Base-by-base conservation (phyloP, 2,888 invertebrate genomes). In the Synanthedon vespiformis region DNA sequence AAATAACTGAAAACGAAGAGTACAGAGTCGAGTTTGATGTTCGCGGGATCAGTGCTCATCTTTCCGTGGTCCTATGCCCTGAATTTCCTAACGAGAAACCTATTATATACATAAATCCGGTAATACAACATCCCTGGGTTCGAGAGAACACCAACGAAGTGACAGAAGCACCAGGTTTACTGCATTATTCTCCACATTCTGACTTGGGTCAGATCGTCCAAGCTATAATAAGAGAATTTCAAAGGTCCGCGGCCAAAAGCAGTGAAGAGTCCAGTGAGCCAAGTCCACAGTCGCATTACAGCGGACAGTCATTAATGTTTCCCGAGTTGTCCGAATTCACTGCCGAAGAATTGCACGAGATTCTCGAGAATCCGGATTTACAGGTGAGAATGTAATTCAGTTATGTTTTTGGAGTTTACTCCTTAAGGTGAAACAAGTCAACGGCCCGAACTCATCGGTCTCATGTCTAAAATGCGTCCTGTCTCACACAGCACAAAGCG, bases 201-300 rank as follows among this genome's bases (percentile, higher is more conserved):
- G 95, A 95, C 77, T 86, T 95, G 58, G 94, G 94, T 0, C 89
- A 94, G 54, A 92, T 95, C 3, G 94, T 94, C 0, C 94, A 94
- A 73, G 94, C 93, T 16, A 92, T 94, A 50, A 93, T 93, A 57
- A 84, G 94, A 53, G 94, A 95, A 75, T 93, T 93, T 62, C 92
- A 93, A 73, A 89, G 91, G 64, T 58, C 74, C 11, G 80, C 79
- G 0, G 74, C 61, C 48, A 59, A 91, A 80, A 68, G 91, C 89
- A 56, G 90, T 88, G 52, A 86, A 5, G 70, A 70, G 5, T 74
- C 70, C 12, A 70, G 75, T 0, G 79, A 83, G 51, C 62, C 61
- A 0, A 83, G 81, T 52, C 80, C 82, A 0, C 77, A 77, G 47
- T 68, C 76, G 0, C 69, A 75, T 41, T 64, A 64, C 0, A 75